These are phyloP conservation scores for Lepus timidus DNA, from an alignment of 2,113 vertebrate genomes.

Conservation along the genomic window DNA sequence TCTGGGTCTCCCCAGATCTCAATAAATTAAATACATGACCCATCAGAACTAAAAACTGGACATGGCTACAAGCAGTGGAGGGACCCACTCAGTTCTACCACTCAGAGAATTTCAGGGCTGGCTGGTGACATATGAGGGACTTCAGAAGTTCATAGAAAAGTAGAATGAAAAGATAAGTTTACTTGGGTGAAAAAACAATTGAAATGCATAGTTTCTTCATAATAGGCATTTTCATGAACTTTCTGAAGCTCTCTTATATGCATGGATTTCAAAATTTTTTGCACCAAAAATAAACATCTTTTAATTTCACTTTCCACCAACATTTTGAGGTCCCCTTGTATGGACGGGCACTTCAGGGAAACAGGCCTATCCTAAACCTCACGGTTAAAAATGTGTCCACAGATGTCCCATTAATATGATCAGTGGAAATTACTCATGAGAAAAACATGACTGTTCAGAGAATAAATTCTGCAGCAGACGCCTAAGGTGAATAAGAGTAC, in stretches of 20 bases:
- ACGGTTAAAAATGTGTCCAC: neutral
- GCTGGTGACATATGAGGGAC: neutral
- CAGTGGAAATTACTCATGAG: neutral
- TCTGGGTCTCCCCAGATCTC: neutral
- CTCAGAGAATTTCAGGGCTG: neutral
- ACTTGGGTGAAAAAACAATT: no score
- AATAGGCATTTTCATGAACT: no score
- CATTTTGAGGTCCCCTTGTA: no score
- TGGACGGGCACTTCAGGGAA: neutral
- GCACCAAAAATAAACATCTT: no score
- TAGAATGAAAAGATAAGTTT: no score
- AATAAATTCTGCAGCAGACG: neutral
- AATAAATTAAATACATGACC: neutral
- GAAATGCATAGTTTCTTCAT: no score
- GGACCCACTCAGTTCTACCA: neutral
- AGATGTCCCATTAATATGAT: neutral
- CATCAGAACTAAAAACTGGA: neutral
- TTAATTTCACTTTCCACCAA: no score
- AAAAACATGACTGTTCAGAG: neutral
- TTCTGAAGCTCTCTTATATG: no score
- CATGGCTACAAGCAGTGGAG: neutral
- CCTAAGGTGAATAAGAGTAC: neutral
- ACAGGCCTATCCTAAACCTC: neutral
- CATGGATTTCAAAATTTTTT: no score
- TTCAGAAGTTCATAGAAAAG: no score